Conservation (phyloP, 2,888 invertebrate species). For the Rhorus exstirpatorius region DNA sequence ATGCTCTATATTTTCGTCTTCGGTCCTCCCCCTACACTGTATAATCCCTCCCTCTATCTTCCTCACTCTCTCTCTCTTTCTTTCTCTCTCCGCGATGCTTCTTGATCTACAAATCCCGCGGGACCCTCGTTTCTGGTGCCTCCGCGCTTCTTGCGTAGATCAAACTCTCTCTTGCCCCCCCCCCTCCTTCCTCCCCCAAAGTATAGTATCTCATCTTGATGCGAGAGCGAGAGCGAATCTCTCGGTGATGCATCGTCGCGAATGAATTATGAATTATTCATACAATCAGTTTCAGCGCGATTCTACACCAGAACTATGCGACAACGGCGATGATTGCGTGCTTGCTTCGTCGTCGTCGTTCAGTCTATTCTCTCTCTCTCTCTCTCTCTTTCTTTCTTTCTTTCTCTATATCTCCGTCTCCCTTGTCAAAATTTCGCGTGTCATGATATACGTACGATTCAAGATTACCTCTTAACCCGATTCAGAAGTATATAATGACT, state of each 20-base stretch:
- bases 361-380: conserved; percentile 36
- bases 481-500: conserved; percentile 63
- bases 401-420: background rate
- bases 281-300: conserved; percentile 69
- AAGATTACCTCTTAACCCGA: conserved; percentile 64
- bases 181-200: background rate
- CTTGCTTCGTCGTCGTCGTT: conserved; percentile 43
- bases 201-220: conserved; percentile 32
- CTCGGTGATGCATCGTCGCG: conserved; percentile 69
- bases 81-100: conserved; percentile 27
- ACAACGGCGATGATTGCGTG: conserved; percentile 40
- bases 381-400: background rate
- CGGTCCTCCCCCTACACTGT: conserved; percentile 1
- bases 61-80: background rate
- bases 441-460: conserved; percentile 48
- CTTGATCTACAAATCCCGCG: conserved; percentile 56
- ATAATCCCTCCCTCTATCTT: background rate
- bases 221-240: conserved; percentile 53
- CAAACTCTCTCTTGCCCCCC: conserved; percentile 12
- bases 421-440: conserved; percentile 11
- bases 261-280: conserved; percentile 71
- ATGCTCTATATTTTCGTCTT: conserved; percentile 42
- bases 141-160: conserved; percentile 37
- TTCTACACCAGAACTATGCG: conserved; percentile 58
- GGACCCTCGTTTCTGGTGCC: conserved; percentile 27